Percentiles rank a stretch among this genome's conserved stretches.
phyloP scores from a whole-genome alignment of 2,113 vertebrate species.

The Hippocampus zosterae region DNA sequence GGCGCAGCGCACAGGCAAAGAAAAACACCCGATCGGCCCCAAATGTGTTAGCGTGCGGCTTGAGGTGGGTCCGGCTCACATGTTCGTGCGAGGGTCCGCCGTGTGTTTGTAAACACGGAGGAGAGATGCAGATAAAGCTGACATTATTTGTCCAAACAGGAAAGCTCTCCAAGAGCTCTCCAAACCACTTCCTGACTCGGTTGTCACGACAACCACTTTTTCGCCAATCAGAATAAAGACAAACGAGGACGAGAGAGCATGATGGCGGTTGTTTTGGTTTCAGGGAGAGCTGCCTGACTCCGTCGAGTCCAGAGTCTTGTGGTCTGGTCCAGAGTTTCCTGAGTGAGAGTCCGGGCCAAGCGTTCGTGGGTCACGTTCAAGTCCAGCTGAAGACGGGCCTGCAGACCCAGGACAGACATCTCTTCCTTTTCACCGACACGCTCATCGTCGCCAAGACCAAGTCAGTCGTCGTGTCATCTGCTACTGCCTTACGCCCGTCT shows the following conservation, averaged over 20 bases:
- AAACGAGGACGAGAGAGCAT: background rate
- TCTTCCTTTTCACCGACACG: constrained; percentile 89
- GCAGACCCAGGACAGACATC: constrained; percentile 87
- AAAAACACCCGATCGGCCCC: background rate
- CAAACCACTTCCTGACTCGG: constrained; percentile 59
- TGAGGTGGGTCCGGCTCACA: constrained; percentile 15
- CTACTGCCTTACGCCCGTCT: background rate
- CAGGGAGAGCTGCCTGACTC: constrained; percentile 81
- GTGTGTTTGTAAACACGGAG: constrained; percentile 34
- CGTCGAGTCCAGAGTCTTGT: constrained; percentile 80
- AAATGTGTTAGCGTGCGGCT: background rate
- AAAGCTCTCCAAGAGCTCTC: constrained; percentile 42
- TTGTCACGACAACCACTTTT: constrained; percentile 1
- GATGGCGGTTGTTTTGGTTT: constrained; percentile 16
- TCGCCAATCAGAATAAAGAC: background rate
- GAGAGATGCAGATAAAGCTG: constrained; percentile 22
- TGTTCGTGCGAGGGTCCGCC: constrained; percentile 16
- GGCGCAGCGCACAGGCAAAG: background rate
- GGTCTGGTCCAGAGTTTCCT: constrained; percentile 84
- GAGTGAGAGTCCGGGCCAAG: constrained; percentile 69
- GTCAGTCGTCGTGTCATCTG: constrained; percentile 69
- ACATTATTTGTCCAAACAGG: constrained; percentile 66
- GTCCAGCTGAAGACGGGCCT: constrained; percentile 86
- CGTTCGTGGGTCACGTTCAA: constrained; percentile 78
- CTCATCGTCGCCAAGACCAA: constrained; percentile 91